These are phyloP conservation scores for Drosophila macrospina DNA, from an alignment of 2,888 invertebrate genomes.

Conservation along the genomic window DNA sequence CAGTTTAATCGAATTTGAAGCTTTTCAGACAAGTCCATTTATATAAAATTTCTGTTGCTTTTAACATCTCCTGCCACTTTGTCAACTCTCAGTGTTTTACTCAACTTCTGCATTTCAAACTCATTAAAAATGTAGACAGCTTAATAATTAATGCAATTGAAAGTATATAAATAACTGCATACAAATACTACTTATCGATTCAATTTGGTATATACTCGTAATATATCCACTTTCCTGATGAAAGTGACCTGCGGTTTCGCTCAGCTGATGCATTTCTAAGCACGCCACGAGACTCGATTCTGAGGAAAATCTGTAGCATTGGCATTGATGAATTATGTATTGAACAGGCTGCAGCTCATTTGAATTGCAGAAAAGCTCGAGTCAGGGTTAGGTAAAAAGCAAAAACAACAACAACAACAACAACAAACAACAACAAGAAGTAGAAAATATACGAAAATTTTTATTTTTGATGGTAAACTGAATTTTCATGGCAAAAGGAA, in stretches of 20 bases:
- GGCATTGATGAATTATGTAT: constrained; percentile 58
- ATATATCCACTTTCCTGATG: neutral
- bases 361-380: constrained; percentile 33
- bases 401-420: neutral
- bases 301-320: constrained; percentile 9
- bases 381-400: constrained; percentile 4
- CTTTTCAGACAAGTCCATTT: too few relatives aligned
- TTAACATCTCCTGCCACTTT: neutral
- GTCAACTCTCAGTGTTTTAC: neutral
- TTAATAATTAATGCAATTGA: constrained; percentile 5
- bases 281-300: constrained; percentile 1
- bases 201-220: neutral
- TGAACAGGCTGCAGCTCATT: constrained; percentile 27
- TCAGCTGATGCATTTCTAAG: constrained; percentile 19
- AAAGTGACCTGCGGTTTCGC: constrained; percentile 1
- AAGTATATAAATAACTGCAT: neutral
- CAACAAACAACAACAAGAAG: too few relatives aligned
- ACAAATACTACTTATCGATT: constrained; percentile 26
- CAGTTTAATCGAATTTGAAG: too few relatives aligned
- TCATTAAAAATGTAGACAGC: constrained; percentile 5
- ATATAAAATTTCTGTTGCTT: too few relatives aligned
- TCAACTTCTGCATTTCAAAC: neutral
- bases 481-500: constrained; percentile 44
- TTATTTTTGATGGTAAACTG: constrained; percentile 21
- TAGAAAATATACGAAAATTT: constrained; percentile 18